Base-by-base conservation (phyloP, 1,140 invertebrate genomes). In the Holcopasites calliopsidis region DNA sequence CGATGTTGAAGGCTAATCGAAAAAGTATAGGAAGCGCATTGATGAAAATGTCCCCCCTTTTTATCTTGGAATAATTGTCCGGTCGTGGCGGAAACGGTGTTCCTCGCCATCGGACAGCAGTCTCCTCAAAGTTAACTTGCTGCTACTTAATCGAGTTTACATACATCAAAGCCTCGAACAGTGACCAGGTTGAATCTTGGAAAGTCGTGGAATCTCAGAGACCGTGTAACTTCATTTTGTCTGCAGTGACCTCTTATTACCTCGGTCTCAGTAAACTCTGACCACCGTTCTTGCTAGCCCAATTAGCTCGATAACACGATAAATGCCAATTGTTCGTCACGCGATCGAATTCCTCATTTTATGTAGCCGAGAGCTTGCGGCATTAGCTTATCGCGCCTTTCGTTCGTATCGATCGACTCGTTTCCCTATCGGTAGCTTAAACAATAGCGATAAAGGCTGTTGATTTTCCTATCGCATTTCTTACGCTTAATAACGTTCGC, bases 121-220 rank as follows among this genome's bases (percentile, higher is more conserved):
- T 57, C 18, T 18, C 28, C 66, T 62, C 42, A 35, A 31, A 18
- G 16, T 35, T 44, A 81, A 50, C 16, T n/a, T n/a, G n/a, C 74
- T 50, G 35, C 66, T 50, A 57, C 52, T 28, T 82, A 82, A 82
- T 82, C 79, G 64, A 82, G 40, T 82, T 82, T 77, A 33, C 58
- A 50, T 58, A 44, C 49, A 44, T 65, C 71, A 72, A 80, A 62
- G 72, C 52, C 18, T 60, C 71, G 21, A 10, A 49, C 35, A 21
- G 18, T 21, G 55, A 23, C 18, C 55, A 49, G 66, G 5, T 33
- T 40, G 44, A 73, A 33, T 40, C 79, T 58, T 40, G 35, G 8
- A 18, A 6, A 66, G 28, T 71, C 61, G 21, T n/a, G 38, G 40
- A 47, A 58, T 57, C 40, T 71, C 28, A 8, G n/a, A 16, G 60